Evolutionary conservation across 2,888 invertebrate genomes (phyloP).

Genomic region (Drosophila rellima): DNA sequence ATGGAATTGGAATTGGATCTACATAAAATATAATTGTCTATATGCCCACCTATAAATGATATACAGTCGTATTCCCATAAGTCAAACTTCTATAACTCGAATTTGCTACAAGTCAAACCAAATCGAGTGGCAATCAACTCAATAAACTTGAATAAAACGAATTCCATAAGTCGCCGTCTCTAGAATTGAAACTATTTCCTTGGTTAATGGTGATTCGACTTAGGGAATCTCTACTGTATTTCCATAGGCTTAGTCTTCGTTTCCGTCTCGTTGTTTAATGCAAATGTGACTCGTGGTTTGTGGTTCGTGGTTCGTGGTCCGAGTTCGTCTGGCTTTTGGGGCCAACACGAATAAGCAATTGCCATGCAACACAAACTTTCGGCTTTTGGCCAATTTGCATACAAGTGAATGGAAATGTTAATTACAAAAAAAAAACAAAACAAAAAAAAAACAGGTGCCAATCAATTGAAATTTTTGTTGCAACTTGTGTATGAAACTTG

Average conservation of each 20-base stretch:
- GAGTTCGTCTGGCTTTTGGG: slow-evolving; percentile 19
- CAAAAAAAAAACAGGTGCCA: slow-evolving; percentile 8
- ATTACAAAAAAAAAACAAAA: not conserved
- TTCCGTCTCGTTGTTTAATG: slow-evolving; percentile 27
- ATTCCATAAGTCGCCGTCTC: too few species aligned
- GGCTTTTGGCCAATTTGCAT: slow-evolving; percentile 35
- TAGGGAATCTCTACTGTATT: too few species aligned
- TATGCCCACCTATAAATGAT: slow-evolving; percentile 4
- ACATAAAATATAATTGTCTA: not conserved
- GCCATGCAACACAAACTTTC: slow-evolving; percentile 18
- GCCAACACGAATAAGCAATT: slow-evolving; percentile 21
- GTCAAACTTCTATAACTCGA: too few species aligned
- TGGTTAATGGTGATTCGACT: too few species aligned
- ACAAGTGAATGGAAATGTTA: slow-evolving; percentile 22
- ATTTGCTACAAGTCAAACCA: too few species aligned
- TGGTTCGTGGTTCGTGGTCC: slow-evolving; percentile 1
- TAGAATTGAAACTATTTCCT: too few species aligned
- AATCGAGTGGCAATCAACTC: too few species aligned
- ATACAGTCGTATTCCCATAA: too few species aligned
- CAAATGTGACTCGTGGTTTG: slow-evolving; percentile 32
- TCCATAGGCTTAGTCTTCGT: not conserved
- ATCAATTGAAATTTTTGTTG: not conserved
- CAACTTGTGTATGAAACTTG: slow-evolving; percentile 3
- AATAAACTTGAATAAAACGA: too few species aligned
- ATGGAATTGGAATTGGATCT: slow-evolving; percentile 11